Base-by-base conservation (phyloP, 2,797 vertebrate species). In the Mormyrops attenuatus region DNA sequence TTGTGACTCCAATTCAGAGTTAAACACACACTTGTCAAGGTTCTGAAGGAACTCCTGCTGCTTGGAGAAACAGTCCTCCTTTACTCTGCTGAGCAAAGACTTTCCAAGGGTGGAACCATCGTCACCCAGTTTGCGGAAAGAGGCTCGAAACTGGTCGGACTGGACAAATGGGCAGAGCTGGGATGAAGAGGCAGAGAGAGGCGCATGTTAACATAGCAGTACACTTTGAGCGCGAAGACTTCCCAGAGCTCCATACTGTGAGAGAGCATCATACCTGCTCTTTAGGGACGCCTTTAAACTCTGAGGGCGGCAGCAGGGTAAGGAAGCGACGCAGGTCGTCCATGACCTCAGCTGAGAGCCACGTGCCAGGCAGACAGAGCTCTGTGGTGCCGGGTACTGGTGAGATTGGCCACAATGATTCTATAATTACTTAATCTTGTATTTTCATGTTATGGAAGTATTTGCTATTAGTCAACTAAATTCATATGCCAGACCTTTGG, bases 111-210 rank as follows among this genome's bases (percentile, higher is more conserved):
- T 88, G 2, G 93, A 91, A 0, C 90, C 90, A 30, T 95, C 92
- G 1, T n/a, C 84, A 0, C 50, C 69, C 20, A 49, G 49, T 2
- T 30, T 82, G 1, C 0, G 89, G 44, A 94, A 90, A n/a, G 88
- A 89, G 1, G 38, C 8, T 49, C 87, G 90, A 86, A 95, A 94
- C 41, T 91, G 4, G 0, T 41, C 30, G 0, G 91, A 93, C 50
- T 1, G 55, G 90, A 94, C 95, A 88, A 93, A 95, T 2, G 88
- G 26, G 90, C 95, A 96, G 8, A 96, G 44, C 96, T 96, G 69
- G 20, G 13, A 20, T 52, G 66, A 63, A 88, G 47, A 44, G 34
- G 30, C 20, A 60, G 2, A 60, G 20, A 38, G 17, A 63, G 17
- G 38, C 9, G 22, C 30, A 88, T 34, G 20, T 63, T n/a, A 17